A percentile compares a stretch with the other conserved stretches of the same genome.
phyloP scores from a whole-genome alignment of 2,888 invertebrate genomes.

The Latheticus oryzae region DNA sequence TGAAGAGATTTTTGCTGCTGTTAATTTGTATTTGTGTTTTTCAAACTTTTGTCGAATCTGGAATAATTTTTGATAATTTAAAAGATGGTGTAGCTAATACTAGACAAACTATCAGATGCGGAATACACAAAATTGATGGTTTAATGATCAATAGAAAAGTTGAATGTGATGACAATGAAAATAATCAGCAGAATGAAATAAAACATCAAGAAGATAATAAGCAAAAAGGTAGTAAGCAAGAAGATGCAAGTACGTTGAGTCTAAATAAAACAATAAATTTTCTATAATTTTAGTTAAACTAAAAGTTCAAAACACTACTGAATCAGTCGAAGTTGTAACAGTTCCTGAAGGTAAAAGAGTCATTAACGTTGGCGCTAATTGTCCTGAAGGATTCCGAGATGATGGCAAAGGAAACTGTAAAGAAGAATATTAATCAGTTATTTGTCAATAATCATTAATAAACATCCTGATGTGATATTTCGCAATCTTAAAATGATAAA shows the following conservation, averaged over 20 bases:
- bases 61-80: conserved; percentile 15
- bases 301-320: not conserved
- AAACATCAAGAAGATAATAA: not conserved
- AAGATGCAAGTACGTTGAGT: too few species aligned
- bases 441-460: not conserved
- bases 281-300: not conserved
- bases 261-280: conserved; percentile 1
- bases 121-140: conserved; percentile 14
- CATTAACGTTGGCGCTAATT: conserved; percentile 31
- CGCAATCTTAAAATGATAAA: too few species aligned
- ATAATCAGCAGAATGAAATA: conserved; percentile 11
- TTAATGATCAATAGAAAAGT: not conserved
- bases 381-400: conserved; percentile 28
- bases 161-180: not conserved
- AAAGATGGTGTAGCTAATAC: conserved; percentile 11
- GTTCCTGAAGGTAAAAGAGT: conserved; percentile 20
- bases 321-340: conserved; percentile 4
- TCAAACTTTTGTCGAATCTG: conserved; percentile 19
- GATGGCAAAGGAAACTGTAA: conserved; percentile 37
- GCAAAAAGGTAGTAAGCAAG: conserved; percentile 13
- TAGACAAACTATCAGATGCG: conserved; percentile 9
- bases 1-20: too few species aligned
- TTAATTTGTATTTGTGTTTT: conserved; percentile 2
- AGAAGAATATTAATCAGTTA: conserved; percentile 23
- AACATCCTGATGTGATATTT: too few species aligned